A percentile compares a stretch with the other conserved stretches of the same genome.
phyloP scores from a whole-genome alignment of 2,888 invertebrate genomes.

The Branchipolynoe longqiensis region DNA sequence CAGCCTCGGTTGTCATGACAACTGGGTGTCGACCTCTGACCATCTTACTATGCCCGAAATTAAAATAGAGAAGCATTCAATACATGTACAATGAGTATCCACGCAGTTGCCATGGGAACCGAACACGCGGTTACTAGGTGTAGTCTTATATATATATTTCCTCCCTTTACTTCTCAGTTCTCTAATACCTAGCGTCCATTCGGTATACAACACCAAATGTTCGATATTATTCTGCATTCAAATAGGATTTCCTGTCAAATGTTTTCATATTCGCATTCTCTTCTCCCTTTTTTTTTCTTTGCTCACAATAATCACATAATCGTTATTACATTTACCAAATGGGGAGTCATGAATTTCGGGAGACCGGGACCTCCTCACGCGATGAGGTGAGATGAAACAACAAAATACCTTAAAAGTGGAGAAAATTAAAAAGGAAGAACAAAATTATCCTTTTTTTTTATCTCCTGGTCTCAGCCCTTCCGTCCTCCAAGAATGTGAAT shows the following conservation, averaged over 20 bases:
- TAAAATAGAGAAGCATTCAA: too few species aligned
- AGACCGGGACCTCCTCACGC: background rate
- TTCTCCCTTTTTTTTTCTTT: constrained; percentile 16
- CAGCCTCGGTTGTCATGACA: too few species aligned
- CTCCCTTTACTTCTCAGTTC: background rate
- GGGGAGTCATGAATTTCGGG: background rate
- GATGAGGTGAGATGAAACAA: constrained; percentile 39
- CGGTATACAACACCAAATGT: background rate
- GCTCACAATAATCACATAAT: constrained; percentile 18
- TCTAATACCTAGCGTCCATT: background rate
- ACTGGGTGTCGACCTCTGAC: too few species aligned
- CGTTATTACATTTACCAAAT: constrained; percentile 2
- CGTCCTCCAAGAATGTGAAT: constrained; percentile 4
- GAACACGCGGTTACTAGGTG: constrained; percentile 3
- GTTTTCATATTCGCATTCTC: background rate
- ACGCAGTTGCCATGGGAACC: constrained; percentile 29
- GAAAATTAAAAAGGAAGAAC: constrained; percentile 4
- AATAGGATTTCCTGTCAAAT: background rate
- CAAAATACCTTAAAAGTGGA: background rate
- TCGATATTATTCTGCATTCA: background rate
- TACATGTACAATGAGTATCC: too few species aligned
- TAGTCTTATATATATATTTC: background rate
- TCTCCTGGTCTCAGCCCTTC: background rate
- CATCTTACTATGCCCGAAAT: too few species aligned
- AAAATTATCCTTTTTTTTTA: too few species aligned